Evolutionary conservation across 2,888 invertebrate genomes (phyloP).

Genomic region (Myopa testacea): DNA sequence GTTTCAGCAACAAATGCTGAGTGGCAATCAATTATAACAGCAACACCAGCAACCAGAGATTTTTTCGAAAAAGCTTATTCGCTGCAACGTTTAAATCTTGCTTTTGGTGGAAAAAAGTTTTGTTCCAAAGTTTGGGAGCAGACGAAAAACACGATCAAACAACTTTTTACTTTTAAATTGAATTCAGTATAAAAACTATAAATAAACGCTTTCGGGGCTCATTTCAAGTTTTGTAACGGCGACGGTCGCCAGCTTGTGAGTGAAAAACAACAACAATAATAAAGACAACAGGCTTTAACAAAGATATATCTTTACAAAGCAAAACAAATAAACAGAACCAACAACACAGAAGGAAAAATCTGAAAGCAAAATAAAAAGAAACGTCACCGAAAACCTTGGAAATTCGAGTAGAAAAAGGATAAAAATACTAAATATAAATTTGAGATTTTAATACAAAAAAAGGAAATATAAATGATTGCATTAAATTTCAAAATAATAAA

Average conservation of each 20-base stretch:
- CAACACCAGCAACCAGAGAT: no score
- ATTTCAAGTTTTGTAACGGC: constrained; percentile 65
- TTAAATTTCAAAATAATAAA: constrained; percentile 26
- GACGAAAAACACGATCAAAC: constrained; percentile 1
- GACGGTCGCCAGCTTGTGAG: constrained; percentile 48
- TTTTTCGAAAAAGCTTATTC: no score
- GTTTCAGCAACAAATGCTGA: no score
- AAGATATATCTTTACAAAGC: constrained; percentile 5
- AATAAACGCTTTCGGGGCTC: constrained; percentile 64
- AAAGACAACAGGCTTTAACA: background rate
- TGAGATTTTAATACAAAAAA: background rate
- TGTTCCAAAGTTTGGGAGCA: no score
- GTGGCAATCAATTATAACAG: no score
- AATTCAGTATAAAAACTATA: constrained; percentile 61
- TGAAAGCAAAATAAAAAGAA: constrained; percentile 32
- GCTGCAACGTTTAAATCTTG: no score
- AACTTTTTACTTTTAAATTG: background rate
- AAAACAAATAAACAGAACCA: constrained; percentile 21
- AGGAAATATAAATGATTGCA: background rate
- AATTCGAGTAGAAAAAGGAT: background rate
- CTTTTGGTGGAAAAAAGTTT: no score
- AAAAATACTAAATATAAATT: background rate
- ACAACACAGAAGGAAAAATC: constrained; percentile 23
- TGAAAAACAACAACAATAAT: constrained; percentile 27
- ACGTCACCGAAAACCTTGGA: background rate